phyloP scores from a whole-genome alignment of 2,113 vertebrate genomes.

The Paradoxurus hermaphroditus region DNA sequence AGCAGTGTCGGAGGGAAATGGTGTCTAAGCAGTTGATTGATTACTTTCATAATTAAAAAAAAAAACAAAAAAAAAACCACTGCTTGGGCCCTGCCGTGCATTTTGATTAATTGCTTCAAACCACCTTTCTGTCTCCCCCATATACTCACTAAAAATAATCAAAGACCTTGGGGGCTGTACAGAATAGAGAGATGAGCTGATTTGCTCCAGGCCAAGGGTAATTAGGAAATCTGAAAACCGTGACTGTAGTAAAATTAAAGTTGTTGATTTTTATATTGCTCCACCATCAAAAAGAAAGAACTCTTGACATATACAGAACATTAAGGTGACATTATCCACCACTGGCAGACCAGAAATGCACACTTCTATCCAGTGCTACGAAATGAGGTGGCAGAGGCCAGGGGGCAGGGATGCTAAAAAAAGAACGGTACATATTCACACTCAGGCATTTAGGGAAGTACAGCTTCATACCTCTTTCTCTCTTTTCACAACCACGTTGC shows the following conservation, averaged over 20 bases:
- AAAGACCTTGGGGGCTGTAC: slow-evolving; percentile 49
- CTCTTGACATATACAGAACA: slow-evolving; percentile 70
- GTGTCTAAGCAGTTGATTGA: slow-evolving; percentile 66
- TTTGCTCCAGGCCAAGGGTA: slow-evolving; percentile 55
- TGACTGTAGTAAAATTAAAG: slow-evolving; percentile 75
- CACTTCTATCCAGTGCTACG: not conserved
- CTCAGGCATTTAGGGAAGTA: not conserved
- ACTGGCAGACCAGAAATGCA: slow-evolving; percentile 14
- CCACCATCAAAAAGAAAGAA: slow-evolving; percentile 66
- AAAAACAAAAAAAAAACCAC: not conserved
- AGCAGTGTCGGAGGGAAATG: not conserved
- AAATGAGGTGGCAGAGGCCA: not conserved
- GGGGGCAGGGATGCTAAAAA: not conserved
- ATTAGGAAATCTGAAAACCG: slow-evolving; percentile 68
- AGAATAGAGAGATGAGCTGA: slow-evolving; percentile 51
- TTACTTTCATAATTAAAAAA: slow-evolving; percentile 71
- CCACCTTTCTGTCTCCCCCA: slow-evolving; percentile 28
- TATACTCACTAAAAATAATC: slow-evolving; percentile 63
- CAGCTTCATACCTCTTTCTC: not conserved
- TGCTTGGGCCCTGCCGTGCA: slow-evolving; percentile 31
- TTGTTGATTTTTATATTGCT: slow-evolving; percentile 76
- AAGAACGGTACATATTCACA: not conserved
- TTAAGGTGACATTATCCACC: slow-evolving; percentile 64
- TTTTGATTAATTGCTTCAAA: slow-evolving; percentile 73
- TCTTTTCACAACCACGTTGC: not conserved